Conservation (phyloP, 2,797 vertebrate genomes). For the Sebastes elongatus region DNA sequence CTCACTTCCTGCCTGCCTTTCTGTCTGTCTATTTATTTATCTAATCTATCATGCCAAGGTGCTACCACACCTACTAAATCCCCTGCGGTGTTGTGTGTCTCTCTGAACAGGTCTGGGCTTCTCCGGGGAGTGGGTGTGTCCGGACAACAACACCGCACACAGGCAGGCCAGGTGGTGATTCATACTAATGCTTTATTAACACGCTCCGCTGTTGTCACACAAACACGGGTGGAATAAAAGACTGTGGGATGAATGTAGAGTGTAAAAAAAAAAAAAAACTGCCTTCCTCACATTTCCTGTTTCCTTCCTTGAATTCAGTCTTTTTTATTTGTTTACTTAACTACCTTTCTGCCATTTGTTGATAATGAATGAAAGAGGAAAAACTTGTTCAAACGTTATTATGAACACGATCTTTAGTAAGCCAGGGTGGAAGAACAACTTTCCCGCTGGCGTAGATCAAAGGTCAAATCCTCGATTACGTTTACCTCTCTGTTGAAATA, state of each 20-base stretch:
- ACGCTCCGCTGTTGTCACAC: constrained; percentile 41
- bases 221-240: constrained; percentile 18
- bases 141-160: constrained; percentile 28
- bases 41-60: constrained; percentile 34
- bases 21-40: constrained; percentile 36
- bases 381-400: neutral
- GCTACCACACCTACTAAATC: constrained; percentile 22
- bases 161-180: constrained; percentile 57
- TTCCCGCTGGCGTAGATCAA: constrained; percentile 1
- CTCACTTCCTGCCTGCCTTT: constrained; percentile 14
- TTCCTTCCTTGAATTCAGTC: neutral
- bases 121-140: constrained; percentile 63
- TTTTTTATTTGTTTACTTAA: neutral
- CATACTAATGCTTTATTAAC: constrained; percentile 52
- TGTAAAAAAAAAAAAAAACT: neutral
- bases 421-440: neutral
- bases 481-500: constrained; percentile 46
- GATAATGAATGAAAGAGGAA: neutral
- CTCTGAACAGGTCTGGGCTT: constrained; percentile 65
- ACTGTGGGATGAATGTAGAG: accelerated
- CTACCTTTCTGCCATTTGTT: neutral
- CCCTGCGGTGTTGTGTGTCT: constrained; percentile 45
- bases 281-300: neutral
- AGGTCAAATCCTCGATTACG: constrained; percentile 28
- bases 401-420: neutral